Base-by-base conservation (phyloP, 2,113 vertebrate genomes). In the Pimephales promelas region DNA sequence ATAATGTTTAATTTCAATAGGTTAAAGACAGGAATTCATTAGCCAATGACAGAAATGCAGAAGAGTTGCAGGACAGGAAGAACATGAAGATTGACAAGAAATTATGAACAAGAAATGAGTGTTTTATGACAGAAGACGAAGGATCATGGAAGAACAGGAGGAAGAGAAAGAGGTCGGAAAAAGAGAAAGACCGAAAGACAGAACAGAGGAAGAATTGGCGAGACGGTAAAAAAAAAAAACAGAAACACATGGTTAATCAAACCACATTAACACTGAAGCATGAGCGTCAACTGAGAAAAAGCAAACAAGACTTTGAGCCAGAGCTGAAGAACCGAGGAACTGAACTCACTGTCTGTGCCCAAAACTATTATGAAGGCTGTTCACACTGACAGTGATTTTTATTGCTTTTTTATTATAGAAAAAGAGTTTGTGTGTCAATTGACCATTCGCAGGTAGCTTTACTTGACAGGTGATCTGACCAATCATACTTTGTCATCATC, bases 231-330 rank as follows among this genome's bases (percentile, higher is more conserved):
- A 92, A 87, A 90, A 47, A 9, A 89, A 40, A 84, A 92, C 82
- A 92, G 90, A 88, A 91, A 91, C 66, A 93, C 83, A 89, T 43
- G 86, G 84, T 94, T 93, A 91, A 90, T 93, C 34, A 83, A 85
- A 92, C n/a, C 79, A 20, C 70, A 84, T 22, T n/a, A 64, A 80
- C 52, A 84, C 78, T 40, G 8, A 40, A 74, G 77, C 57, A 72
- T 76, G 77, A 43, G 54, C 31, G 61, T 22, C 13, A 62, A 81
- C 9, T 10, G 76, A 81, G 40, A 83, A 73, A 22, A 79, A 28
- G 24, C 64, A 77, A 28, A 26, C 56, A 34, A 24, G 56, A 66
- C 54, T 74, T 40, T 61, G n/a, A 26, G 31, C 64, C 56, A 26
- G 40, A 49, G 52, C 24, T 28, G 40, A 61, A 71, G 18, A 59